These are phyloP conservation scores for Denticeps clupeoides DNA, from an alignment of 2,797 vertebrate genomes.

Conservation along the genomic window DNA sequence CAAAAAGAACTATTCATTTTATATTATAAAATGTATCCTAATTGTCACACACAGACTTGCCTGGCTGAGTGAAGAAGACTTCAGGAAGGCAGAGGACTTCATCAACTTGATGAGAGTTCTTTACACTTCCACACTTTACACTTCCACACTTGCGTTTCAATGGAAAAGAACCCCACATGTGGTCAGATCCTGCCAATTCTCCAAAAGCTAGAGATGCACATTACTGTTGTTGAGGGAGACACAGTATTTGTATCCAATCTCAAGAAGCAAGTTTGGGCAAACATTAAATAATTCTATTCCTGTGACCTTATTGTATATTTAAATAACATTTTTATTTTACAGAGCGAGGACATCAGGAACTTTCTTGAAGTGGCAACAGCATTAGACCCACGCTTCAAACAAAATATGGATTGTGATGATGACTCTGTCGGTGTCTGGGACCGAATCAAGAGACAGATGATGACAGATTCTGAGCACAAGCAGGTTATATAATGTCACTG, in stretches of 20 bases:
- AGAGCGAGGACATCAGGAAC: slow-evolving; percentile 9
- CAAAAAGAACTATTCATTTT: too few relatives aligned
- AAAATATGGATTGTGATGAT: too few relatives aligned
- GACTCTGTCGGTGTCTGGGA: slow-evolving; percentile 3
- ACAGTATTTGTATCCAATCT: not conserved
- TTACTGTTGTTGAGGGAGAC: not conserved
- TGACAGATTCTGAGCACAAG: too few relatives aligned
- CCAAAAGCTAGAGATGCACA: slow-evolving; percentile 11
- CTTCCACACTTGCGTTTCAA: too few relatives aligned
- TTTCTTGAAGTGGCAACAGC: slow-evolving; percentile 15
- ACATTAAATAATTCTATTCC: too few relatives aligned
- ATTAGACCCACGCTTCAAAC: slow-evolving; percentile 9
- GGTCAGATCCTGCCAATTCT: slow-evolving; percentile 8
- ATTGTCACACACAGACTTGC: slow-evolving; percentile 4
- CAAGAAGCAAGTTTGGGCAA: slow-evolving; percentile 1
- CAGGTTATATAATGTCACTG: too few relatives aligned
- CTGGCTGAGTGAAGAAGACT: slow-evolving; percentile 6
- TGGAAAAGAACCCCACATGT: not conserved
- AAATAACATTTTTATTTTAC: too few relatives aligned
- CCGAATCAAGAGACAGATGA: not conserved
- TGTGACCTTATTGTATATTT: too few relatives aligned
- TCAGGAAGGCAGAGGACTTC: slow-evolving; percentile 11
- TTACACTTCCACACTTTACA: too few relatives aligned
- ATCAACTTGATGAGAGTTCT: too few relatives aligned
- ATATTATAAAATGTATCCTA: too few relatives aligned